phyloP scores from a whole-genome alignment of 2,888 invertebrate species.

The Ceraclea dissimilis region DNA sequence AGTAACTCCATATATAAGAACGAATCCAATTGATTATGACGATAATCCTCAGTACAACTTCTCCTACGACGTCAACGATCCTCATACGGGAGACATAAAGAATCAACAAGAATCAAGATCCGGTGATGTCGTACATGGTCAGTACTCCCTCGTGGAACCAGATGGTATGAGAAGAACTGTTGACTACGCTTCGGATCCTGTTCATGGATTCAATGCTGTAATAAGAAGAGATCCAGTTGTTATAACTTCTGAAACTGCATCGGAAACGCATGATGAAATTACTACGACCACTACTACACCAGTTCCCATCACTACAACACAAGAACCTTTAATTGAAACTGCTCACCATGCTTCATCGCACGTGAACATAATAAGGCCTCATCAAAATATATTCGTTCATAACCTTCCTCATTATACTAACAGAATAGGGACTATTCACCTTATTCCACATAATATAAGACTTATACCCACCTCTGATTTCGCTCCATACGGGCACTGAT shows the following conservation, averaged over 20 bases:
- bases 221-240: neutral
- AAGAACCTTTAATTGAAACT: no score
- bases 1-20: neutral
- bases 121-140: neutral
- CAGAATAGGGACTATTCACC: no score
- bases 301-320: neutral
- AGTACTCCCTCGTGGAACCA: constrained; percentile 1
- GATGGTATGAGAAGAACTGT: neutral
- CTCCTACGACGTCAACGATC: neutral
- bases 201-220: constrained; percentile 1
- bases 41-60: neutral
- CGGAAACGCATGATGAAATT: no score
- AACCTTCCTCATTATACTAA: no score
- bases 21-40: neutral
- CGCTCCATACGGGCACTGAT: no score
- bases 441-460: no score
- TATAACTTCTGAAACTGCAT: neutral
- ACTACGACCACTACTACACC: neutral
- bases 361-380: no score
- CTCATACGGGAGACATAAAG: neutral
- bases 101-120: neutral
- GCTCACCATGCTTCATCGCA: no score
- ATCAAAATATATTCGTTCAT: no score
- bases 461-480: no score
- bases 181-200: neutral